Conservation (phyloP, 53 echinoderm and acorn worm genomes). For the Echinarachnius parma region DNA sequence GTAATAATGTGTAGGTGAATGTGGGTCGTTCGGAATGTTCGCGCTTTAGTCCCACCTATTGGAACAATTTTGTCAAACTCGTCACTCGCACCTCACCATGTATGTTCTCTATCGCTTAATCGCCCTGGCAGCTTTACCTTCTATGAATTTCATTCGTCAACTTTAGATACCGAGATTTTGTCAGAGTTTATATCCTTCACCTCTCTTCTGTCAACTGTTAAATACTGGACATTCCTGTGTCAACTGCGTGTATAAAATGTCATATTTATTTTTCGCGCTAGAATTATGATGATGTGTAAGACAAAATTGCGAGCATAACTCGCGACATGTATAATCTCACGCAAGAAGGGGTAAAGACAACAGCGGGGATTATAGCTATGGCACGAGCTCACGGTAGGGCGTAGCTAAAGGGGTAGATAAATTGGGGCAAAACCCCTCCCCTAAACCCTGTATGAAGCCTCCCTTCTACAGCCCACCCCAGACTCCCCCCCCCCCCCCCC, state of each 20-base stretch:
- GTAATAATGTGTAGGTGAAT: background rate
- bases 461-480: too few relatives aligned
- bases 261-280: background rate
- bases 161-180: too few relatives aligned
- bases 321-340: background rate
- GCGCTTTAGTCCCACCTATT: slow-evolving; percentile 27
- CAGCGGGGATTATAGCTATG: slow-evolving; percentile 12
- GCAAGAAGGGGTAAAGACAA: slow-evolving; percentile 36
- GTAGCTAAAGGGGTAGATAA: too few relatives aligned
- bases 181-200: background rate
- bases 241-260: slow-evolving; percentile 9
- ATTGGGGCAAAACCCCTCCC: too few relatives aligned
- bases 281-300: too few relatives aligned
- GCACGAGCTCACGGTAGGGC: too few relatives aligned
- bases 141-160: too few relatives aligned
- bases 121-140: background rate
- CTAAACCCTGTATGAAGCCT: too few relatives aligned
- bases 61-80: slow-evolving; percentile 49
- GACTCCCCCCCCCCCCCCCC: too few relatives aligned
- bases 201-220: slow-evolving; percentile 31
- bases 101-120: background rate
- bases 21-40: background rate
- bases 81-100: slow-evolving; percentile 21
- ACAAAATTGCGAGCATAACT: background rate
- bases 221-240: slow-evolving; percentile 40